Percentiles rank a stretch among this genome's conserved stretches.
These are phyloP conservation scores for Diloba caeruleocephala DNA, from an alignment of 2,888 invertebrate species.

Conservation along the genomic window DNA sequence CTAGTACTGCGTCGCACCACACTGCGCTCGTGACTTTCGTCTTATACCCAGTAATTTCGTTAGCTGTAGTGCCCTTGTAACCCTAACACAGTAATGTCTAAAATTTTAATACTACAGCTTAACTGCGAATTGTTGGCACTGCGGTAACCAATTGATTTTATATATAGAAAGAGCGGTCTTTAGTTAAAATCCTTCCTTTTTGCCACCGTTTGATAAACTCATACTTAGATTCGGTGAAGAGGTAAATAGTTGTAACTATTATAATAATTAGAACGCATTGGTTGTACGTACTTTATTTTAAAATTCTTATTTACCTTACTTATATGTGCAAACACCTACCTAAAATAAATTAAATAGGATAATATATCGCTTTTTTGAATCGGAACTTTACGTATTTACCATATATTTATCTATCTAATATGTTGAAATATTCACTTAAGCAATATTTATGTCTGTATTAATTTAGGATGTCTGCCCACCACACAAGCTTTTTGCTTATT, in stretches of 20 bases:
- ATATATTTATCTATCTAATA: conserved; percentile 13
- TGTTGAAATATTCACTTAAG: conserved; percentile 35
- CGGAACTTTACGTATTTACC: conserved; percentile 19
- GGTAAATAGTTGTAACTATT: too few relatives aligned
- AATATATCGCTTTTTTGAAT: conserved; percentile 30
- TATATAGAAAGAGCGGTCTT: neutral
- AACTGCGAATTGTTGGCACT: too few relatives aligned
- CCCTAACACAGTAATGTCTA: too few relatives aligned
- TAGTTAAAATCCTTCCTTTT: conserved; percentile 25
- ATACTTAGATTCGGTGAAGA: conserved; percentile 4
- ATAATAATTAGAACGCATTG: too few relatives aligned
- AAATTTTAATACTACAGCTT: too few relatives aligned
- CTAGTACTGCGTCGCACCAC: too few relatives aligned
- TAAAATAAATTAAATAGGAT: conserved; percentile 30
- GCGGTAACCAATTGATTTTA: too few relatives aligned
- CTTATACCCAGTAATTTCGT: too few relatives aligned
- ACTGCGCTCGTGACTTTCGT: too few relatives aligned
- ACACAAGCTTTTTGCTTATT: conserved; percentile 26
- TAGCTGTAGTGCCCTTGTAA: too few relatives aligned
- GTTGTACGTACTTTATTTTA: too few relatives aligned
- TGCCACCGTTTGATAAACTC: neutral
- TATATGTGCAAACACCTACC: conserved; percentile 10
- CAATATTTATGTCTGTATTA: conserved; percentile 53
- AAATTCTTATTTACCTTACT: conserved; percentile 2
- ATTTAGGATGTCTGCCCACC: conserved; percentile 19